Base-by-base conservation (phyloP, 2,113 vertebrate species). In the Carettochelys insculpta region DNA sequence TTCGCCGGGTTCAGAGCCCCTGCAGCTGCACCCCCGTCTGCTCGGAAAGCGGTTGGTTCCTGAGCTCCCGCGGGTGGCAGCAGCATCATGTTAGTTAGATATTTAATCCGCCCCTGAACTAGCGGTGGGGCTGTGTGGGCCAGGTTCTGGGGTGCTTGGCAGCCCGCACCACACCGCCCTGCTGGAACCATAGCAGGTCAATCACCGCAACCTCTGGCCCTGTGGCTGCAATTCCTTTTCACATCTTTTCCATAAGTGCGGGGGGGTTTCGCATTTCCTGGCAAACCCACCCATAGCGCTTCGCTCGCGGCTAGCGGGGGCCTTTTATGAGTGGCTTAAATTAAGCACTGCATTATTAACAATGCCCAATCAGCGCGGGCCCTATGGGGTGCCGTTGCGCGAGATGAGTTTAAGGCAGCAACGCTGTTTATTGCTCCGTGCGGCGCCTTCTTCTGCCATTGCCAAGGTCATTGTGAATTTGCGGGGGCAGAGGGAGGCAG, bases 161-260 rank as follows among this genome's bases (percentile, higher is more conserved):
- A n/a, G 25, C 56, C 52, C 29, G 17, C 34, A 4, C 12, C 2
- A 0, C 53, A 25, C 43, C 29, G 22, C 24, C 51, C 16, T 16
- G 43, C 43, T 0, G 0, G 47, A 80, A 83, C 61, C 1, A 0
- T 25, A 43, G 75, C 17, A 31, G 1, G 1, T 81, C 82, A 87
- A 85, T 48, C 11, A 87, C 53, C 4, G 12, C 45, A 38, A 82
- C 92, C 91, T 75, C 73, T 0, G 1, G 47, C 85, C 86, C 85
- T 94, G 87, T 92, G 92, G 92, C 92, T 97, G 95, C 97, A 96
- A 97, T 97, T 96, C 96, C 90, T 94, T 96, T 94, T 95, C 77
- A 93, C 93, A 80, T 80, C 54, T 92, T 95, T 96, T 96, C 93
- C 94, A 78, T 93, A 92, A 95, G 65, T 87, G 78, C 77, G 93